A percentile compares a stretch with the other conserved stretches of the same genome.
Evolutionary conservation across 2,797 vertebrate genomes (phyloP).

Genomic region (Alouatta caraya): DNA sequence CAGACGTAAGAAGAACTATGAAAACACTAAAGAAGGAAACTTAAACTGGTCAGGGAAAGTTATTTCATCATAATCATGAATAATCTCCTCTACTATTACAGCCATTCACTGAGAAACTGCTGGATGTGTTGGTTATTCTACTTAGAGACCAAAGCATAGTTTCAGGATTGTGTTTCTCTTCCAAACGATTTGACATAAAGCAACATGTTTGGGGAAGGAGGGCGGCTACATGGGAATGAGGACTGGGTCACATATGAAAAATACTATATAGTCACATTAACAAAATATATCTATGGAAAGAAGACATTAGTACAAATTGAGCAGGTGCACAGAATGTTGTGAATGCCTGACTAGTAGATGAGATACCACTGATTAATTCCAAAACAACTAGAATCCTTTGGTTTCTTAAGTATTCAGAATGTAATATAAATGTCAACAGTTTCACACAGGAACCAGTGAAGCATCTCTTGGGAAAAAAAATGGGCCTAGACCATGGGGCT

Average conservation of each 20-base stretch:
- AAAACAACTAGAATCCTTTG: background rate
- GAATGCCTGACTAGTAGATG: background rate
- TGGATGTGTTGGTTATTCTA: background rate
- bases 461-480: background rate
- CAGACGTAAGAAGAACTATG: background rate
- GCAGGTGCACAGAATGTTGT: background rate
- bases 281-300: background rate
- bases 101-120: background rate
- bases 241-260: background rate
- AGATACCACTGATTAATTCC: background rate
- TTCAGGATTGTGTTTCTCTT: background rate
- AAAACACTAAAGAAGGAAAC: background rate
- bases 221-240: background rate
- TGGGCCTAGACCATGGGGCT: background rate
- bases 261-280: background rate
- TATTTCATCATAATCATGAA: background rate
- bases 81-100: background rate
- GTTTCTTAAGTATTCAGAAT: background rate
- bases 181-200: background rate
- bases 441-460: background rate
- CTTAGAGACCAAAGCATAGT: background rate
- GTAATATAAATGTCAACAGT: slow-evolving; percentile 33
- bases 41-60: background rate
- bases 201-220: background rate
- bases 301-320: background rate